phyloP scores from a whole-genome alignment of 37 sponge, comb jelly and placozoan species.

The Theonella swinhoei region DNA sequence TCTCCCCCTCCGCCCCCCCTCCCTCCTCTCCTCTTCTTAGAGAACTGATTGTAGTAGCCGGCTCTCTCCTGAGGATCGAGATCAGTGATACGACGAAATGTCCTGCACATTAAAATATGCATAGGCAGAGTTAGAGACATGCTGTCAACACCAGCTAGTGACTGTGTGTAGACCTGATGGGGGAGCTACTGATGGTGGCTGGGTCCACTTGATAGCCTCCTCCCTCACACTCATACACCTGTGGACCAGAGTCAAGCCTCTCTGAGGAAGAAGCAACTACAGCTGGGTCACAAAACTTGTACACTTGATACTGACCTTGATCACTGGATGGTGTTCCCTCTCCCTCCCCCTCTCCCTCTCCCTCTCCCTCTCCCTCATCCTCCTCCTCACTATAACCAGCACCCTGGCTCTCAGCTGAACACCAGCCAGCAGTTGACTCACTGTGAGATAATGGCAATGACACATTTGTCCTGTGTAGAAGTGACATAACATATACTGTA shows the following conservation, averaged over 20 bases:
- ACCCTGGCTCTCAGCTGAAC: background rate
- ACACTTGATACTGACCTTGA: background rate
- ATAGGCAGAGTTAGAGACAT: no score
- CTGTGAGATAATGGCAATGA: background rate
- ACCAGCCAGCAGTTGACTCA: background rate
- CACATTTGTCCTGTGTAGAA: background rate
- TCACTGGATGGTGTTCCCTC: no score
- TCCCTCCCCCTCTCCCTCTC: no score
- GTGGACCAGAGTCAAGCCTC: background rate
- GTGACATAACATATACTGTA: background rate
- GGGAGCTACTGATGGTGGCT: background rate
- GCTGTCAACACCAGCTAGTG: background rate
- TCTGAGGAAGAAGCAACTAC: background rate
- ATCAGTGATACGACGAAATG: background rate
- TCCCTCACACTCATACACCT: background rate
- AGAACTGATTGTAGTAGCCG: background rate
- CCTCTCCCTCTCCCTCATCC: background rate
- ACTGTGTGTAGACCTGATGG: background rate
- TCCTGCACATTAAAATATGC: background rate
- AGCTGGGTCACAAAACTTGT: no score
- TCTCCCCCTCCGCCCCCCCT: background rate
- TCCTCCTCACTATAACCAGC: background rate
- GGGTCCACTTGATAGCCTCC: slow-evolving; percentile 14
- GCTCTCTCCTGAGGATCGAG: background rate
- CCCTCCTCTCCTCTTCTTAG: background rate